Evolutionary conservation across 2,797 vertebrate genomes (phyloP), one percentile per base, ranked within the genome.

Genomic region (Clangula hyemalis): DNA sequence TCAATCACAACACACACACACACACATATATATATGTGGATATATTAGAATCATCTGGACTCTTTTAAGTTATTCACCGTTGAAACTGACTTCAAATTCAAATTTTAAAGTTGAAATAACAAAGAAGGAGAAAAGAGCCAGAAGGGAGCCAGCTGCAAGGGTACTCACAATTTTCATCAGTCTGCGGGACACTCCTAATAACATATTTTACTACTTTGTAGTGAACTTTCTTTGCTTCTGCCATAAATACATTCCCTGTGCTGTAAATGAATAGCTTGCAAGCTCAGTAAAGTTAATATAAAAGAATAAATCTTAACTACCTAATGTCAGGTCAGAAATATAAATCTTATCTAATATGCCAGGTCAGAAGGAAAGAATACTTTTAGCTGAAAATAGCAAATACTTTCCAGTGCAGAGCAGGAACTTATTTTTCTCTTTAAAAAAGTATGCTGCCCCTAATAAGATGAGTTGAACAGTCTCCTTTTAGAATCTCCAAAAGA

Each of bases 401-500:
- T 94, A 96, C 86, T 97, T 97, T 97, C 94, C 93, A 97, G 78
- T 65, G 72, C 51, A 89, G 84, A 74, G 72, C 84, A 91, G 89
- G 94, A 94, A 93, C 90, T 83, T 96, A 95, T 94, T 95, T 95
- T 95, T 85, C 79, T 77, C 85, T 83, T 93, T 75, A 57, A 90
- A 96, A 96, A 94, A 97, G 95, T 93, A 91, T 66, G 89, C 96
- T 94, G 93, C 91, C 91, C 86, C 91, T 96, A 92, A 84, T 93
- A 96, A 97, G 94, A 97, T 95, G 94, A 96, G 87, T 80, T 93
- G 92, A 97, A 96, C 86, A 93, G 92, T 93, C 90, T 97, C 95
- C 89, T 97, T 97, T 97, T 97, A 97, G 96, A 97, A 97, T 94
- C 94, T 97, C 92, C 77, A 69, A 88, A 96, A 98, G 96, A 96